Conservation (phyloP, 1,140 invertebrate genomes). For the Drosophila nasuta region DNA sequence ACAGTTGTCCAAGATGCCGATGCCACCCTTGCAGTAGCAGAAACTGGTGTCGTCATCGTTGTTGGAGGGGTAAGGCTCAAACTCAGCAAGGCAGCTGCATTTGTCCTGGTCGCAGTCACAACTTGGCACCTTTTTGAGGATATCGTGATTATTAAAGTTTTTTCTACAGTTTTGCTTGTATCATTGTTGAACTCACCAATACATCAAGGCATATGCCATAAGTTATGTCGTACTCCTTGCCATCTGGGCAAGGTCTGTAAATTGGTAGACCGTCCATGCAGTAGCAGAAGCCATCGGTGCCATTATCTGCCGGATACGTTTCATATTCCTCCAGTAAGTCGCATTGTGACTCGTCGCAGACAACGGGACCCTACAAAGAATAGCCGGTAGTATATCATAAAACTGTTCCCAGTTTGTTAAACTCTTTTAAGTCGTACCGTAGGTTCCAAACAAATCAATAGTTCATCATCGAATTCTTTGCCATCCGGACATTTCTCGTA, state of each 20-base stretch:
- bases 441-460: conserved; percentile 24
- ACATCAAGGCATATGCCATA: conserved; percentile 16
- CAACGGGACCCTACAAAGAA: conserved; percentile 25
- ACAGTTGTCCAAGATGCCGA: conserved; percentile 30
- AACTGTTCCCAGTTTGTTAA: too few species aligned
- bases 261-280: conserved; percentile 33
- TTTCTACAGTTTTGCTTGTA: neutral
- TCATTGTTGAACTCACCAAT: conserved; percentile 19
- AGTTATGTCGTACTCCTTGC: neutral
- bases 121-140: neutral
- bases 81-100: conserved; percentile 25
- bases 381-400: neutral
- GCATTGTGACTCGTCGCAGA: conserved; percentile 37
- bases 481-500: neutral
- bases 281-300: conserved; percentile 52
- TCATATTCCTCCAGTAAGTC: conserved; percentile 10
- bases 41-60: conserved; percentile 26
- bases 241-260: conserved; percentile 26
- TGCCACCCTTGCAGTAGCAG: conserved; percentile 43
- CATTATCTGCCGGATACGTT: conserved; percentile 31
- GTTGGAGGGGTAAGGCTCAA: conserved; percentile 34
- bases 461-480: neutral
- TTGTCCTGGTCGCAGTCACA: conserved; percentile 36
- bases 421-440: conserved; percentile 22
- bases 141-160: too few species aligned